Percentiles rank a stretch among this genome's conserved stretches.
These are phyloP conservation scores for Rhagophthalmus giganteus DNA, from an alignment of 2,888 invertebrate species.

Conservation along the genomic window DNA sequence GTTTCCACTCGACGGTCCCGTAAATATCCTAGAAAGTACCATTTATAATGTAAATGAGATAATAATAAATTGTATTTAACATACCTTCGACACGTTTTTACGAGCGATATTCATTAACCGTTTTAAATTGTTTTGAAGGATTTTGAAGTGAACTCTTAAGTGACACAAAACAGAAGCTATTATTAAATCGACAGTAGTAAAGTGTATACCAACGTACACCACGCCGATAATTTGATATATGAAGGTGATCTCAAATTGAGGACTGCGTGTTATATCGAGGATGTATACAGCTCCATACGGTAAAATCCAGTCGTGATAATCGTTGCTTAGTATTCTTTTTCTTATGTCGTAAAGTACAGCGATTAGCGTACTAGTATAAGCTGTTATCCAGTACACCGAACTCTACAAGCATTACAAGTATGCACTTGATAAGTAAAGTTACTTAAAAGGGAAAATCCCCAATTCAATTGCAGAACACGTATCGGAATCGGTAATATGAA, in stretches of 20 bases:
- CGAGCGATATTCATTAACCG: not conserved
- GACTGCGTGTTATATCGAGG: not conserved
- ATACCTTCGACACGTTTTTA: no score
- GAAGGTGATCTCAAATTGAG: not conserved
- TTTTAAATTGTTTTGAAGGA: not conserved
- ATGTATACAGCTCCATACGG: not conserved
- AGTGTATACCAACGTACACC: not conserved
- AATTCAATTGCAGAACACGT: no score
- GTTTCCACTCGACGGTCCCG: no score
- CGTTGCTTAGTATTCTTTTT: not conserved
- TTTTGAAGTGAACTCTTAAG: not conserved
- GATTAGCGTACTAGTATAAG: not conserved
- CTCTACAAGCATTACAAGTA: no score
- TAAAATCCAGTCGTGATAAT: slow-evolving; percentile 1
- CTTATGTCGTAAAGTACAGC: not conserved
- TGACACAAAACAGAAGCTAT: not conserved
- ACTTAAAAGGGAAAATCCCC: no score
- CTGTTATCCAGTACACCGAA: not conserved
- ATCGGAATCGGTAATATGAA: no score
- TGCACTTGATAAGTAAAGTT: no score
- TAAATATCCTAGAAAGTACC: no score
- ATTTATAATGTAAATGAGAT: no score
- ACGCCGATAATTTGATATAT: not conserved
- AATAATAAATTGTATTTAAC: no score
- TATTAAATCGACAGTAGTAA: not conserved